A percentile compares a stretch with the other conserved stretches of the same genome.
Evolutionary conservation across 2,797 vertebrate species (phyloP).

Genomic region (Coranthus polyacanthus): DNA sequence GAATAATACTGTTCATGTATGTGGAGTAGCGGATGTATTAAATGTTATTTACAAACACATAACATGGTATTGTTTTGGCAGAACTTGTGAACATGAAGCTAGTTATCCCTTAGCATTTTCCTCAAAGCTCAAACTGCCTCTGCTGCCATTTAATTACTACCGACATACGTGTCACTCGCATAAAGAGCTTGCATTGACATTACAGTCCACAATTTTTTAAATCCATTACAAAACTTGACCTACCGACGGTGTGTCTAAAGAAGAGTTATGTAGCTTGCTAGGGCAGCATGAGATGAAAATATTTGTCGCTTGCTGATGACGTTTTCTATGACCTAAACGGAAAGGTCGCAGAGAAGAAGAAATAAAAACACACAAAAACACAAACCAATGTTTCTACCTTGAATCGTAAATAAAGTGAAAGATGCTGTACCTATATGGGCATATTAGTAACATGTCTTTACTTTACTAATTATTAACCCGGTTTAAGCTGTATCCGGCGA

Average conservation of each 20-base stretch:
- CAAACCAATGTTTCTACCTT: not conserved
- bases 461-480: rapidly evolving
- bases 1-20: not conserved
- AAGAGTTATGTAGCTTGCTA: not conserved
- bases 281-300: conserved; percentile 6
- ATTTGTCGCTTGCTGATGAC: conserved; percentile 67
- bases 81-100: conserved; percentile 22
- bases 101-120: not conserved
- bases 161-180: rapidly evolving
- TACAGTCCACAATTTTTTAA: not conserved
- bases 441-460: not conserved
- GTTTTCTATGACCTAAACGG: not conserved
- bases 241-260: conserved; percentile 33
- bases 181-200: rapidly evolving
- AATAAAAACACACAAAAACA: not conserved
- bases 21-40: too few relatives aligned
- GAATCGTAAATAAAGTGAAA: not conserved
- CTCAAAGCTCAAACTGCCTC: not conserved
- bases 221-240: conserved; percentile 23
- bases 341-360: not conserved
- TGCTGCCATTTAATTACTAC: not conserved
- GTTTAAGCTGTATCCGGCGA: not conserved
- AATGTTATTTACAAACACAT: not conserved
- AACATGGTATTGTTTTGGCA: not conserved
- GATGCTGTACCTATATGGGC: rapidly evolving